Conservation (phyloP, 2,888 invertebrate species). For the Drosophila merina region DNA sequence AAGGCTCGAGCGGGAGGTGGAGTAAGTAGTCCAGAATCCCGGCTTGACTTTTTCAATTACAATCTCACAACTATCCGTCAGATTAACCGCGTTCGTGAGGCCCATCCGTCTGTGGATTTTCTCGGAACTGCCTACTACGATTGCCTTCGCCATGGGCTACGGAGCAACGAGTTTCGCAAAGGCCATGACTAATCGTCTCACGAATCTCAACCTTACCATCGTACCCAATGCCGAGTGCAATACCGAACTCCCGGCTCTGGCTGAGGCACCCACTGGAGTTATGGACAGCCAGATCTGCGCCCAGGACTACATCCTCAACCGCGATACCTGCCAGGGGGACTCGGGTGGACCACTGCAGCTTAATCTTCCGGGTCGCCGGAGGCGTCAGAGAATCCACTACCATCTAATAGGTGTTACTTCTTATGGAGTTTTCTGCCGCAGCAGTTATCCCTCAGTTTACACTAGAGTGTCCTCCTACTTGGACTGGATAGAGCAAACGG, state of each 20-base stretch:
- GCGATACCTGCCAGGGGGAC: slow-evolving; percentile 83
- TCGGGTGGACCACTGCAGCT: slow-evolving; percentile 83
- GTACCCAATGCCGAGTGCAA: slow-evolving; percentile 79
- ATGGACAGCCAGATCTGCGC: slow-evolving; percentile 81
- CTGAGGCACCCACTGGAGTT: slow-evolving; percentile 73
- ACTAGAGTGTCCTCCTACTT: slow-evolving; percentile 78
- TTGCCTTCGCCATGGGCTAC: slow-evolving; percentile 87
- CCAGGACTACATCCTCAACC: slow-evolving; percentile 72
- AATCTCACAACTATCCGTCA: slow-evolving; percentile 20
- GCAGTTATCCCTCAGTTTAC: slow-evolving; percentile 80
- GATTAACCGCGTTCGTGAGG: slow-evolving; percentile 82
- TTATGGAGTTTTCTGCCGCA: slow-evolving; percentile 81
- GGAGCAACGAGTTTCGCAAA: slow-evolving; percentile 85
- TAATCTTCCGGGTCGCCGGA: slow-evolving; percentile 69
- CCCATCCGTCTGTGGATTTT: slow-evolving; percentile 86
- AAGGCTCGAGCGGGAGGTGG: slow-evolving; percentile 60
- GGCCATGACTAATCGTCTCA: slow-evolving; percentile 78
- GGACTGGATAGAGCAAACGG: slow-evolving; percentile 82
- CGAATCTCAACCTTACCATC: slow-evolving; percentile 79
- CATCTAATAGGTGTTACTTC: slow-evolving; percentile 83
- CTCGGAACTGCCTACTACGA: slow-evolving; percentile 79
- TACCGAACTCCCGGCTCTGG: slow-evolving; percentile 62
- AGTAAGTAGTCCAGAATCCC: slow-evolving; percentile 59
- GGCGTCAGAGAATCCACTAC: slow-evolving; percentile 65
- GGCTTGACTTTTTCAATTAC: neutral